phyloP scores from a whole-genome alignment of 2,797 vertebrate genomes.

The Delichon dasypus region DNA sequence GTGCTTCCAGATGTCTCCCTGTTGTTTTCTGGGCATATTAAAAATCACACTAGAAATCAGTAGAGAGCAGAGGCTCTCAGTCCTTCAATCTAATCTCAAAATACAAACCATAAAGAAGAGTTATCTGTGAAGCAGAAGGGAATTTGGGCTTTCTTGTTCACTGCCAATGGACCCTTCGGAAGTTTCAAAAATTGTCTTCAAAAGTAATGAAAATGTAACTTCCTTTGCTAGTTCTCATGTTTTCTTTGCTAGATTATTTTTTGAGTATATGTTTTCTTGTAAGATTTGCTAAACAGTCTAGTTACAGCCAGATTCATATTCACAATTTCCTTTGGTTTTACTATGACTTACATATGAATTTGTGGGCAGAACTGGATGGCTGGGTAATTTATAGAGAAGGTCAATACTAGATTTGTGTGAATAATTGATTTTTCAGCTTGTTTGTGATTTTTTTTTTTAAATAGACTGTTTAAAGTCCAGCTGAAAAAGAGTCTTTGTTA shows the following conservation, averaged over 20 bases:
- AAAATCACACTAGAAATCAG: not conserved
- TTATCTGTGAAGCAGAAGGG: not conserved
- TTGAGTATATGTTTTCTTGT: not conserved
- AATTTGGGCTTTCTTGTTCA: not conserved
- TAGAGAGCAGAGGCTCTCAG: not conserved
- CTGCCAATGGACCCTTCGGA: not conserved
- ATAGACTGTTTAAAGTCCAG: constrained; percentile 39
- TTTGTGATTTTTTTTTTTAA: constrained; percentile 56
- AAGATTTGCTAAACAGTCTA: constrained; percentile 5
- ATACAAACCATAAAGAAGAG: not conserved
- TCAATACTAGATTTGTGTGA: constrained; percentile 65
- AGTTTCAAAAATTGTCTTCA: not conserved
- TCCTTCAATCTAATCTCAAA: not conserved
- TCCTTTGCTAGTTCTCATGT: not conserved
- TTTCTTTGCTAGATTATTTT: not conserved
- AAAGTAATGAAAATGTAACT: not conserved
- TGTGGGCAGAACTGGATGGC: not conserved
- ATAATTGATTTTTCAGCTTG: constrained; percentile 70
- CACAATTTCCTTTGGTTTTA: constrained; percentile 36
- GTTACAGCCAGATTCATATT: not conserved
- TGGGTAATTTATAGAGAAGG: constrained; percentile 53
- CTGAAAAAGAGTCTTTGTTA: constrained; percentile 57
- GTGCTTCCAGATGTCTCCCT: not conserved
- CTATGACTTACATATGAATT: constrained; percentile 41
- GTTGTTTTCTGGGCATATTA: not conserved